Evolutionary conservation across 2,113 vertebrate species (phyloP), one percentile per base, ranked within the genome.

Genomic region (Heterochromis multidens): DNA sequence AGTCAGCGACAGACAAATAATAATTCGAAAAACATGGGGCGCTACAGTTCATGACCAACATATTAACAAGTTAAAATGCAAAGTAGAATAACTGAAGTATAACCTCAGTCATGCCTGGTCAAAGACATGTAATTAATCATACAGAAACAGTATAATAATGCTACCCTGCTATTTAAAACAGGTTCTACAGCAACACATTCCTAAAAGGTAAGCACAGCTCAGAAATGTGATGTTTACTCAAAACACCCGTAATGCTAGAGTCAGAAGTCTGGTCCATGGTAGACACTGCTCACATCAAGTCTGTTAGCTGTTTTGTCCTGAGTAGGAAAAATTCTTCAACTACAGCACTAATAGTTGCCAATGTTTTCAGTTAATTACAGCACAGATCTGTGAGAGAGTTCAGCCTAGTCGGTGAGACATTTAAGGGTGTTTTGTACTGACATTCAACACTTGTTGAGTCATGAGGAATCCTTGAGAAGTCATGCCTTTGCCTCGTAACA

Each of bases 201-300:
- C 54, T 82, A 19, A 60, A 7, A 74, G 23, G 37, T 60, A 77
- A 91, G 60, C 59, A 56, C 35, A 81, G 62, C 82, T 81, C 77
- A 84, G 23, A 33, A 35, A 76, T 60, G 81, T 70, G 31, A 85
- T 86, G 78, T 91, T 93, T 94, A 87, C 87, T 76, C 86, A 70
- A 88, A 91, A 81, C 79, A 88, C 76, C 81, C 80, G 62, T 60
- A 77, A 35, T 33, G 6, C 49, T 56, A 35, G 29, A 59, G 16
- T 17, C 43, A 79, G 23, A 58, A 43, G 16, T 35, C 49, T 43
- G 17, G 12, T 52, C 11, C 7, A 61, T 4, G 7, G 2, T 8
- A 17, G 3, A 17, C 33, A 37, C 8, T n/a, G 37, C 14, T 59
- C 14, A 80, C 3, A 46, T 59, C 6, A 25, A 87, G 72, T 29